A percentile compares a stretch with the other conserved stretches of the same genome.
Evolutionary conservation across 2,888 invertebrate species (phyloP).

Genomic region (Bombylius discolor): DNA sequence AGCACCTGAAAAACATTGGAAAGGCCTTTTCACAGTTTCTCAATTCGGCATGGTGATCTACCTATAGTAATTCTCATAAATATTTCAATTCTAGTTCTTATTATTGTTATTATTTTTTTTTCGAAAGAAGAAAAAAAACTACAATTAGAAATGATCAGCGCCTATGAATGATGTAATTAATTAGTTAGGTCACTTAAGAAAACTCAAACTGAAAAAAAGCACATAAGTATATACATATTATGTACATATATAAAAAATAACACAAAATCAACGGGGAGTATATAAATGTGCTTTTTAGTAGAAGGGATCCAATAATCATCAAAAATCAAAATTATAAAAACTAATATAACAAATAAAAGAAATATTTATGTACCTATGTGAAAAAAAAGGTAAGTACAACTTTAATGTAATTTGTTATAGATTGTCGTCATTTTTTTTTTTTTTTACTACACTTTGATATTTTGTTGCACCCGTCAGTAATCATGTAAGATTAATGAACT

Average conservation of each 20-base stretch:
- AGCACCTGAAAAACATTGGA: no score
- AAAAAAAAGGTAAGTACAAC: neutral
- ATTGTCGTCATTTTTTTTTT: conserved; percentile 16
- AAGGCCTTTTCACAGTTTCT: no score
- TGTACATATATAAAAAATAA: conserved; percentile 9
- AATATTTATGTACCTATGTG: no score
- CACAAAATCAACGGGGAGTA: conserved; percentile 13
- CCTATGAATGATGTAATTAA: conserved; percentile 14
- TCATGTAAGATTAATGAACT: no score
- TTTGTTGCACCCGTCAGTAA: conserved; percentile 4
- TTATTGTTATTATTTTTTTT: no score
- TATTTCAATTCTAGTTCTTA: no score
- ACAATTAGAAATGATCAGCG: conserved; percentile 11
- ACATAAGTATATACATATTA: neutral
- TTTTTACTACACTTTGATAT: conserved; percentile 9
- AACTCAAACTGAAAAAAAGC: neutral
- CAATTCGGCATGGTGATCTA: no score
- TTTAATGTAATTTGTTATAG: conserved; percentile 13
- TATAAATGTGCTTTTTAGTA: neutral
- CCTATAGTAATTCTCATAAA: no score
- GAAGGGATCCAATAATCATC: neutral
- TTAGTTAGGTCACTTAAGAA: conserved; percentile 9
- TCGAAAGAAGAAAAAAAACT: conserved; percentile 4
- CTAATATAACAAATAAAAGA: no score
- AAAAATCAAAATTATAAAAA: neutral